These are phyloP conservation scores for Tyto alba DNA, from an alignment of 2,113 vertebrate genomes.

Conservation along the genomic window DNA sequence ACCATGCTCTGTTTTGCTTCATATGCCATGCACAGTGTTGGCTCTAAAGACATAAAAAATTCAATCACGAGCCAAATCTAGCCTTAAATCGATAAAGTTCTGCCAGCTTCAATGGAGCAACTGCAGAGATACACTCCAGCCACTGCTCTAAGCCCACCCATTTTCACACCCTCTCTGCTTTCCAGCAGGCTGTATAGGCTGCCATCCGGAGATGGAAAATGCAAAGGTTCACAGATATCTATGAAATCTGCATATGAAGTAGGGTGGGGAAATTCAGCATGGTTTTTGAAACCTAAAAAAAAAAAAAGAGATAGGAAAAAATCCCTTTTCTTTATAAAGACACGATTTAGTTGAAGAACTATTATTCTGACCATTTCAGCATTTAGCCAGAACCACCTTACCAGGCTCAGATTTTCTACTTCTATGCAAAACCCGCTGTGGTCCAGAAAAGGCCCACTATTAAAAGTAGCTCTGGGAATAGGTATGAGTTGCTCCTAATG, in stretches of 20 bases:
- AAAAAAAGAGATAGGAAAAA: background rate
- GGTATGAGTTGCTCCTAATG: background rate
- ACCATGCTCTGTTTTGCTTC: background rate
- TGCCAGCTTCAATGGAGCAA: background rate
- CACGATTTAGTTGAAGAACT: background rate
- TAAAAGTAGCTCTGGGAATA: constrained; percentile 4
- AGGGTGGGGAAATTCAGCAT: background rate
- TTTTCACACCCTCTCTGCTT: constrained; percentile 10
- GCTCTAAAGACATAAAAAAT: background rate
- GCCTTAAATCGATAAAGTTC: background rate
- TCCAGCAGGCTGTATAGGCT: background rate
- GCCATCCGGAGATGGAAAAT: background rate
- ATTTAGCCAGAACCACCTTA: background rate
- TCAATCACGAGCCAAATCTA: constrained; percentile 14
- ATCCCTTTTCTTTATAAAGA: background rate
- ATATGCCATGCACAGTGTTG: background rate
- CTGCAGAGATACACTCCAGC: background rate
- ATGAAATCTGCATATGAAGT: background rate
- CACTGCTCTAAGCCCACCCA: background rate
- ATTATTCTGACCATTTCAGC: background rate
- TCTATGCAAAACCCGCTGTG: background rate
- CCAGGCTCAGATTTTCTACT: background rate
- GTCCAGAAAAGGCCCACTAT: background rate
- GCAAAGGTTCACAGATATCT: background rate
- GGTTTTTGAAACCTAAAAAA: background rate